phyloP scores from a whole-genome alignment of 1,140 invertebrate genomes.

The Eupeodes corollae region DNA sequence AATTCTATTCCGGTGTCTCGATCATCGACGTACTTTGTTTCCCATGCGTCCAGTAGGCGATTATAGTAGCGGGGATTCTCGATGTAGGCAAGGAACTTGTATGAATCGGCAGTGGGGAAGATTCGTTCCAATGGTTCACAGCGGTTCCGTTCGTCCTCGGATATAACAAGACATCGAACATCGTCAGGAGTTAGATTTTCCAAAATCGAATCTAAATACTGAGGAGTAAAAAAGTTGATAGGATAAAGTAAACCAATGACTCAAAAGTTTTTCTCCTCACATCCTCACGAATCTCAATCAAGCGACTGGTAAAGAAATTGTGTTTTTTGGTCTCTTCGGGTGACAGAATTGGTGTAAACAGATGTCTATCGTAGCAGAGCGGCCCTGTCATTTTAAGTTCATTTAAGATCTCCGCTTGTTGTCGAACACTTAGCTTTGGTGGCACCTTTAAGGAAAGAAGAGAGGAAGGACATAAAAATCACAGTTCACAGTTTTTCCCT shows the following conservation, averaged over 20 bases:
- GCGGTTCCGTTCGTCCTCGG: constrained; percentile 85
- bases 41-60: constrained; percentile 87
- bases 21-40: constrained; percentile 55
- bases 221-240: constrained; percentile 3
- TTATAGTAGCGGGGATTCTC: constrained; percentile 86
- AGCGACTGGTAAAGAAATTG: constrained; percentile 44
- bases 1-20: constrained; percentile 53
- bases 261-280: constrained; percentile 19
- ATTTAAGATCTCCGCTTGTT: constrained; percentile 38
- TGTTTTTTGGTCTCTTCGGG: constrained; percentile 55
- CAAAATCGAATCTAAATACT: constrained; percentile 64
- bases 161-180: constrained; percentile 67
- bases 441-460: constrained; percentile 34
- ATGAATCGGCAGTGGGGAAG: constrained; percentile 68
- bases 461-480: background rate
- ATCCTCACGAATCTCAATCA: constrained; percentile 50
- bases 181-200: constrained; percentile 79
- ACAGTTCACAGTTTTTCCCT: background rate
- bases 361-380: constrained; percentile 50
- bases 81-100: constrained; percentile 73
- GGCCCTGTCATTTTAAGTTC: constrained; percentile 40
- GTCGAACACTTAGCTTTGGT: constrained; percentile 37
- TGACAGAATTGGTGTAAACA: constrained; percentile 53
- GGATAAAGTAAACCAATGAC: background rate
- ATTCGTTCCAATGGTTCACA: constrained; percentile 63